These are phyloP conservation scores for Paracanthobrama guichenoti DNA, from an alignment of 2,113 vertebrate genomes.

Conservation along the genomic window DNA sequence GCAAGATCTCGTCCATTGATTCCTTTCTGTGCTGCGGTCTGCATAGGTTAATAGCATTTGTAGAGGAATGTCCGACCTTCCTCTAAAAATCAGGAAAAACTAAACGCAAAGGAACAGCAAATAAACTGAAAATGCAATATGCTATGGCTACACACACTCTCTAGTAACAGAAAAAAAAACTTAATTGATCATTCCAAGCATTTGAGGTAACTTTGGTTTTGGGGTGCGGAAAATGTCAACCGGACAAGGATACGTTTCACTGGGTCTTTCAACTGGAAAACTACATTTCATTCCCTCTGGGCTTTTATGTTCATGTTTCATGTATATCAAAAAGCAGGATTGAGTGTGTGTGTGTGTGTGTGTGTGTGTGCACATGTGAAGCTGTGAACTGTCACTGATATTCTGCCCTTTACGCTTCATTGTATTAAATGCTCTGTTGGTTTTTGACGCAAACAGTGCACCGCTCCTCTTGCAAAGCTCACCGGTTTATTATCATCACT, in stretches of 20 bases:
- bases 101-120: neutral
- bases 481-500: constrained; percentile 8
- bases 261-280: constrained; percentile 38
- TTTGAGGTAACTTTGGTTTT: constrained; percentile 23
- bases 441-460: constrained; percentile 17
- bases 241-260: constrained; percentile 24
- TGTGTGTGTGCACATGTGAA: neutral
- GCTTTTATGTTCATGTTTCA: constrained; percentile 51
- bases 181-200: constrained; percentile 11
- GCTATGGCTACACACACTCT: neutral
- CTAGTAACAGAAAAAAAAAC: constrained; percentile 12
- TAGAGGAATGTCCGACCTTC: constrained; percentile 43
- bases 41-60: constrained; percentile 57
- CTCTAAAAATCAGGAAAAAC: constrained; percentile 33
- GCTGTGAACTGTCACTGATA: constrained; percentile 33
- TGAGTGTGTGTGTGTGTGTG: neutral
- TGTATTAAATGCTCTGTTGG: constrained; percentile 48
- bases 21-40: constrained; percentile 30
- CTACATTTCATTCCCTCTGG: constrained; percentile 33
- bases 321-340: constrained; percentile 28
- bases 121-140: neutral
- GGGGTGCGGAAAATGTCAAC: constrained; percentile 4
- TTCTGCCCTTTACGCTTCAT: constrained; percentile 24
- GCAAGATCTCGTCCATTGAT: constrained; percentile 55
- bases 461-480: constrained; percentile 4